phyloP scores from a whole-genome alignment of 2,888 invertebrate species.

The Agrochola lychnidis region DNA sequence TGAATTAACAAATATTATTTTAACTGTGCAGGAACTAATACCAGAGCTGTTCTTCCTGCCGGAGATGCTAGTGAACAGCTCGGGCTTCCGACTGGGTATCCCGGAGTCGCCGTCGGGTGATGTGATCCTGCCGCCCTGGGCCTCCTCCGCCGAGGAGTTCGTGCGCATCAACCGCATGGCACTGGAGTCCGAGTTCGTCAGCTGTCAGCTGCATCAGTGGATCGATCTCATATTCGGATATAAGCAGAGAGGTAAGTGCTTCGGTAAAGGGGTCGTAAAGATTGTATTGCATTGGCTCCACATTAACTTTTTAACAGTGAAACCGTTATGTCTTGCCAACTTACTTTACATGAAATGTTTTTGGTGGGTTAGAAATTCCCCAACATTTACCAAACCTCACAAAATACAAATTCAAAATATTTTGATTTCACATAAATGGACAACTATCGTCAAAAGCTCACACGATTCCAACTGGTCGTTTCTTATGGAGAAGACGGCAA shows the following conservation, averaged over 20 bases:
- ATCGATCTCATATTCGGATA: slow-evolving; percentile 99
- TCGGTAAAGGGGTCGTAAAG: not conserved
- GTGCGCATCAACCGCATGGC: slow-evolving; percentile 99
- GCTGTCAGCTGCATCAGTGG: slow-evolving; percentile 99
- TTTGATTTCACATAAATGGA: no score
- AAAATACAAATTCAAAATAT: no score
- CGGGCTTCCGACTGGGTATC: slow-evolving; percentile 95
- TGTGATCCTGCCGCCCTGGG: slow-evolving; percentile 99
- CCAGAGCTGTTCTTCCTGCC: slow-evolving; percentile 99
- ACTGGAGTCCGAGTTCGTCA: slow-evolving; percentile 99
- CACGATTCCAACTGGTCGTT: not conserved
- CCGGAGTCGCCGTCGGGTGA: slow-evolving; percentile 96
- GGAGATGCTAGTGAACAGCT: slow-evolving; percentile 98
- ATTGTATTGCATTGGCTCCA: not conserved
- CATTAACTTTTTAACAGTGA: no score
- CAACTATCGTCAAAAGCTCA: not conserved
- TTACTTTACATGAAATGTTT: no score
- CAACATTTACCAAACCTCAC: no score
- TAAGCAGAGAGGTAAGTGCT: slow-evolving; percentile 96
- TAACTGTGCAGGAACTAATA: slow-evolving; percentile 95
- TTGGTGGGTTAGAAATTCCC: no score
- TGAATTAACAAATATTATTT: not conserved
- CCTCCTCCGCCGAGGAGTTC: slow-evolving; percentile 99
- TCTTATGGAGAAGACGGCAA: not conserved
- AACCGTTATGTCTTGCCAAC: no score